Evolutionary conservation across 2,888 invertebrate genomes (phyloP), one percentile per base, ranked within the genome.

Genomic region (Ormyrus nitidulus): DNA sequence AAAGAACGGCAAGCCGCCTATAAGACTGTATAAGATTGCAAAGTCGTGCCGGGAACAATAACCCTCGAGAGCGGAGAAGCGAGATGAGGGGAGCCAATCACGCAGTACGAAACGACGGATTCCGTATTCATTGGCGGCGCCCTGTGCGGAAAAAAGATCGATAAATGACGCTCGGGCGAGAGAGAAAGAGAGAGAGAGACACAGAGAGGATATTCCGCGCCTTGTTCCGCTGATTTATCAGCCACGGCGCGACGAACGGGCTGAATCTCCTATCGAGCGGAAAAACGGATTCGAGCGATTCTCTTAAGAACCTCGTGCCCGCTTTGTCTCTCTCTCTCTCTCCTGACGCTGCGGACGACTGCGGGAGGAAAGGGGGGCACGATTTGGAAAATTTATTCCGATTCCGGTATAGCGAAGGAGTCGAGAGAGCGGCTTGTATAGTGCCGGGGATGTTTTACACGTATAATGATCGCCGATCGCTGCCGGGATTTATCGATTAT

Each of bases 251-350:
- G 56, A 13, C n/a, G 54, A 61, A 62, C 56, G 73, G 61, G 68
- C 58, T 64, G 54, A 72, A 61, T 73, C 34, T 34, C 34, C 68
- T 56, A 73, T 80, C 73, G 69, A 77, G 80, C 72, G 77, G 80
- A 80, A 80, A 80, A 80, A 80, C 73, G 77, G 70, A 77, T 80
- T 76, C 56, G 76, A 72, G 53, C 74, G 80, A 80, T 80, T 77
- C 73, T 59, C 64, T 80, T 73, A 73, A 77, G 73, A 77, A 72
- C 61, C 19, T 34, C 48, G 34, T 59, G 54, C 68, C 19, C 54
- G 44, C 62, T 69, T 19, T 48, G 34, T 11, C 54, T 65, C 64
- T 62, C 59, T 19, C 19, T 34, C 34, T 48, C 59, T 53, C 2
- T 13, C 44, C 34, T 4, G 59, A 7, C 53, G 53, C 44, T 34